Evolutionary conservation across 2,797 vertebrate genomes (phyloP), one percentile per base, ranked within the genome.

Genomic region (Melanotaenia pygmaea): DNA sequence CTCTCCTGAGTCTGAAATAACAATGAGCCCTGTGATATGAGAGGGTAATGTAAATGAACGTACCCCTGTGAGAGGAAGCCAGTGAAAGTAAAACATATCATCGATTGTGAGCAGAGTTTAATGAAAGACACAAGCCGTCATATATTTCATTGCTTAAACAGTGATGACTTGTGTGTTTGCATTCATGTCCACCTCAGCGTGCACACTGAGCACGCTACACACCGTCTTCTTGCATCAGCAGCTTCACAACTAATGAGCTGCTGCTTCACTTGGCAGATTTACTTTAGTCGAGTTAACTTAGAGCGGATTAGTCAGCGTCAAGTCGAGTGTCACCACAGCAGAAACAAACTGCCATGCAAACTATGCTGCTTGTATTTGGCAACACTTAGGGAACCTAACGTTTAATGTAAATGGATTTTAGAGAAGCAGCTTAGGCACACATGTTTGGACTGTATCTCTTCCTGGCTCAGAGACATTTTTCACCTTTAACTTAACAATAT

Each of bases 181-280:
- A 8, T 32, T 60, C 1, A 28, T 59, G 62, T 22, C 38, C 64
- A 34, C 47, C 7, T 5, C 28, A 0, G 28, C 37, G n/a, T n/a
- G 28, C 61, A 47, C 61, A 3, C 1, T 64, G 32, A 3, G 20
- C 24, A 28, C 40, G 51, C 22, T 9, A 8, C 5, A 28, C 9
- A 10, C 40, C 38, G 47, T 70, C 32, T 67, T 47, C 54, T 65
- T 57, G 30, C 68, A 35, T 34, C 5, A 76, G 59, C 34, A 40
- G 66, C 61, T 64, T 59, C 54, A 59, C 16, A 9, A 37, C 70
- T 80, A 70, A 77, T 70, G 72, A 77, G 67, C 67, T 66, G 61
- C 50, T 54, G 70, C 61, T 64, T 47, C 50, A 62, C 37, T 43
- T 59, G 59, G 66, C 63, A 61, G 58, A 51, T 50, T 34, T n/a